Conservation (phyloP, 1,140 invertebrate species). For the Zophobas morio region DNA sequence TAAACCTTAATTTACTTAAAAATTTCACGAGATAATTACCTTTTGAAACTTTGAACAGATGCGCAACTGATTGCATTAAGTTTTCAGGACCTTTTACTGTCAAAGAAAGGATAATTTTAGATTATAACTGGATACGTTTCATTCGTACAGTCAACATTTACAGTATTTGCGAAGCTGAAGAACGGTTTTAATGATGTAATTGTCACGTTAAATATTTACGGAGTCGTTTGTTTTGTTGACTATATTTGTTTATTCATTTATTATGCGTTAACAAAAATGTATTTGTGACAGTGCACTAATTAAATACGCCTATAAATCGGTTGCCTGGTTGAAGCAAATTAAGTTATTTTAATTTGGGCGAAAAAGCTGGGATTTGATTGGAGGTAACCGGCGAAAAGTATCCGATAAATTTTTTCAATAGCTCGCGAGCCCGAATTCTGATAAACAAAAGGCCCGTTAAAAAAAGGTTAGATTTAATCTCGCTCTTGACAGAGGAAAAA, state of each 20-base stretch:
- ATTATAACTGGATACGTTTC: conserved; percentile 21
- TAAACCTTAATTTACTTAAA: conserved; percentile 21
- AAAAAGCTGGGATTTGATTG: background rate
- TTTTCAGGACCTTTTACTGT: conserved; percentile 17
- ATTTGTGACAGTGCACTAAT: too few relatives aligned
- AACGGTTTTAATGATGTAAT: conserved; percentile 24
- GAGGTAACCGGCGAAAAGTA: conserved; percentile 12
- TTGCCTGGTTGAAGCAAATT: too few relatives aligned
- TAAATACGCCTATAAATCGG: too few relatives aligned
- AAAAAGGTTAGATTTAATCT: conserved; percentile 40
- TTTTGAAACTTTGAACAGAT: conserved; percentile 27
- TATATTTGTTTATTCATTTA: background rate
- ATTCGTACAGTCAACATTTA: conserved; percentile 33
- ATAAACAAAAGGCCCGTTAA: conserved; percentile 38
- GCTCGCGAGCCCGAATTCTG: conserved; percentile 20
- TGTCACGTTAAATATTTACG: conserved; percentile 13
- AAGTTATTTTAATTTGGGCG: background rate
- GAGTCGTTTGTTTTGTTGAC: background rate
- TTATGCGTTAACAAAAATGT: too few relatives aligned
- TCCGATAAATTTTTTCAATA: conserved; percentile 19
- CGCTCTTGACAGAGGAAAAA: conserved; percentile 36
- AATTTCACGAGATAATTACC: conserved; percentile 32
- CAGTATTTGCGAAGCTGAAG: conserved; percentile 17
- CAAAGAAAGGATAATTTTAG: conserved; percentile 39
- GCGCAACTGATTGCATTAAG: conserved; percentile 36